A percentile compares a stretch with the other conserved stretches of the same genome.
Conservation (phyloP, 2,888 invertebrate species). For the Caenorhabditis becei region DNA sequence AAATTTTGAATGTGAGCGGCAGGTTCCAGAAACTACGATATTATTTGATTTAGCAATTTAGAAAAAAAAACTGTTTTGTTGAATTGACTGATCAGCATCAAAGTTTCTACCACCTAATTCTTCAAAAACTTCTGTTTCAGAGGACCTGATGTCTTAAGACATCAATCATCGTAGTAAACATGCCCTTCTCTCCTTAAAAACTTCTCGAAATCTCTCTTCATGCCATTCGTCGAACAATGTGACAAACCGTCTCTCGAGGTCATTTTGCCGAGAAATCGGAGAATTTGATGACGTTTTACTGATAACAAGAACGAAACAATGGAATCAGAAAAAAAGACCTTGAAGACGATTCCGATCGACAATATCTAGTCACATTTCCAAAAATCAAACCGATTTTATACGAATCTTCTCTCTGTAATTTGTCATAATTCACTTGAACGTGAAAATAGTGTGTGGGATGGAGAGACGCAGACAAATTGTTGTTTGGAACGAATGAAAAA, state of each 20-base stretch:
- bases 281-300: not conserved
- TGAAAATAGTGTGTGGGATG: not conserved
- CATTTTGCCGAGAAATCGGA: slow-evolving; percentile 5
- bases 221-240: slow-evolving; percentile 10
- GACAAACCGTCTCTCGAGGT: slow-evolving; percentile 17
- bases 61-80: no score
- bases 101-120: no score
- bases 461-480: slow-evolving; percentile 4
- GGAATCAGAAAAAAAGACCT: not conserved
- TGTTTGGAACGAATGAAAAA: not conserved
- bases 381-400: slow-evolving; percentile 10
- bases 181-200: slow-evolving; percentile 6
- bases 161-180: slow-evolving; percentile 13
- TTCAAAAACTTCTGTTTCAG: no score
- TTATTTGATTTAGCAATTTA: no score
- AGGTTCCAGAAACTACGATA: no score
- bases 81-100: no score
- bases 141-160: no score
- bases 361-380: slow-evolving; percentile 20
- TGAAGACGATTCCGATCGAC: not conserved
- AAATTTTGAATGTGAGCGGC: no score
- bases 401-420: slow-evolving; percentile 28
- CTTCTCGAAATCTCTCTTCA: not conserved
- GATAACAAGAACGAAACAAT: not conserved
- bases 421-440: slow-evolving; percentile 34